These are phyloP conservation scores for Martes martes DNA, from an alignment of 2,113 vertebrate genomes.

Conservation along the genomic window DNA sequence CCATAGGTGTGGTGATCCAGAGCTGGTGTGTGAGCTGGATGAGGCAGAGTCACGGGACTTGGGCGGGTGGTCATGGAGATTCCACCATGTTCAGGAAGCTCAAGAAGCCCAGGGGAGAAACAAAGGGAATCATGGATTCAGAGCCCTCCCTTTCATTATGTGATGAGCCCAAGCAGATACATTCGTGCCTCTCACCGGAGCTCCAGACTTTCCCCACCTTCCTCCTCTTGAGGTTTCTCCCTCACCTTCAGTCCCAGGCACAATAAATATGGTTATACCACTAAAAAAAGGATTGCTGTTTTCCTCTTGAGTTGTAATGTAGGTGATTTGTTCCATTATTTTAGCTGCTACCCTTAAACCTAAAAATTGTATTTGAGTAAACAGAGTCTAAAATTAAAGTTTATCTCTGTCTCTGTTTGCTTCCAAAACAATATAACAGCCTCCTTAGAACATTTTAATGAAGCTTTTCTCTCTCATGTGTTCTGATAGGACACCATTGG, in stretches of 20 bases:
- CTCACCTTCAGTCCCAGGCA: neutral
- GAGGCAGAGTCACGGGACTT: slow-evolving; percentile 86
- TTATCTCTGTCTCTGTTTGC: neutral
- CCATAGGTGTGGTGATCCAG: slow-evolving; percentile 87
- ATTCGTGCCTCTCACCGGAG: neutral
- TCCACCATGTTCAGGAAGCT: slow-evolving; percentile 87
- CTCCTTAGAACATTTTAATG: neutral
- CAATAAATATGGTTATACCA: neutral
- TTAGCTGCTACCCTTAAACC: neutral
- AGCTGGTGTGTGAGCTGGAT: slow-evolving; percentile 88
- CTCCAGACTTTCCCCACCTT: neutral
- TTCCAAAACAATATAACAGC: neutral
- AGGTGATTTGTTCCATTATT: neutral
- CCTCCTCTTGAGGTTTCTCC: neutral
- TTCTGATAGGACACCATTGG: neutral
- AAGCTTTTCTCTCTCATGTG: neutral
- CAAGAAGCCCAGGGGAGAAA: slow-evolving; percentile 87
- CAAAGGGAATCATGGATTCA: slow-evolving; percentile 89
- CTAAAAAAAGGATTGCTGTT: neutral
- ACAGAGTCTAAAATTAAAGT: neutral
- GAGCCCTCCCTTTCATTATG: neutral
- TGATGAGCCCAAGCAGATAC: neutral
- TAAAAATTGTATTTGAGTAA: neutral
- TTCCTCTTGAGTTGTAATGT: neutral
- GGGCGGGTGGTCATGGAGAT: slow-evolving; percentile 83